phyloP scores from a whole-genome alignment of 2,113 vertebrate genomes.

The Dryoscopus gambensis region DNA sequence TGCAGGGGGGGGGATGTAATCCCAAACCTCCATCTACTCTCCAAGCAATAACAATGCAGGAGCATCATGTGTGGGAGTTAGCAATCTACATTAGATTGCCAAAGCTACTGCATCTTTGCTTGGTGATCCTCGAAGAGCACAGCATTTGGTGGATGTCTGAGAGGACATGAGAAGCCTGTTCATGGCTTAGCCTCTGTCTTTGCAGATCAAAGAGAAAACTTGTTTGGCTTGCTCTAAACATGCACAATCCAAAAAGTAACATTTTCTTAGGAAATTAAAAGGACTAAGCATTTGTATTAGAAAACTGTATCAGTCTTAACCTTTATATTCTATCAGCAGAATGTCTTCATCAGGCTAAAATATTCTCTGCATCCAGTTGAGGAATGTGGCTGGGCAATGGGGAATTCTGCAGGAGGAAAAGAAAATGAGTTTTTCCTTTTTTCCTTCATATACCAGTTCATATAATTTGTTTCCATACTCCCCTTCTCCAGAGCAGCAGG shows the following conservation, averaged over 20 bases:
- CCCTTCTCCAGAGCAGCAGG: background rate
- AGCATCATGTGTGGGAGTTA: accelerated
- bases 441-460: background rate
- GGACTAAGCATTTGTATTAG: background rate
- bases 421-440: background rate
- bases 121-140: background rate
- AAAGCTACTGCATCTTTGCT: background rate
- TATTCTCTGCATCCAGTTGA: background rate
- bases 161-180: background rate
- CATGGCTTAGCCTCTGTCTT: background rate
- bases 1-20: background rate
- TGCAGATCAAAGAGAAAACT: background rate
- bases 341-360: background rate
- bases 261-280: background rate
- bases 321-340: background rate
- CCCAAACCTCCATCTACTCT: background rate
- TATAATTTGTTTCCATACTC: background rate
- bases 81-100: background rate
- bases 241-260: background rate
- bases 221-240: background rate
- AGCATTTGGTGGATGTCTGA: background rate
- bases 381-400: background rate
- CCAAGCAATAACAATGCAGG: background rate
- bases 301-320: background rate
- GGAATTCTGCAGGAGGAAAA: background rate